Conservation (phyloP, 1,140 invertebrate genomes). For the Saccostrea cuccullata region DNA sequence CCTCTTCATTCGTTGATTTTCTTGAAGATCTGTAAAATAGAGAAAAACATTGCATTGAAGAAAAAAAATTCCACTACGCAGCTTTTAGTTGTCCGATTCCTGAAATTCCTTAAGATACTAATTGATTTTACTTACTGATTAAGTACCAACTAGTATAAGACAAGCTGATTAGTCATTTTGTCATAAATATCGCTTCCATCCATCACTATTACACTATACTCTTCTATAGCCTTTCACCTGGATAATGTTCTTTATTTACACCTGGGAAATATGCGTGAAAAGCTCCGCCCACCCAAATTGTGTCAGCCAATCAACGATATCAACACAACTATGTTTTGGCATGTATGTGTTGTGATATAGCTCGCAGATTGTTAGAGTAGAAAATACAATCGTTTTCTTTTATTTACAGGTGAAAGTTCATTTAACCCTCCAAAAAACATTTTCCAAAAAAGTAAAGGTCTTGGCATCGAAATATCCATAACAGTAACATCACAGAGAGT, state of each 20-base stretch:
- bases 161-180: constrained; percentile 35
- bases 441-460: neutral
- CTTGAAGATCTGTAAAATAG: neutral
- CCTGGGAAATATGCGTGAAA: constrained; percentile 28
- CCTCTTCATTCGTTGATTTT: neutral
- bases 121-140: constrained; percentile 34
- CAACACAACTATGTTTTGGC: neutral
- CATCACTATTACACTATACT: constrained; percentile 20
- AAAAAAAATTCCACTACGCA: neutral
- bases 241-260: constrained; percentile 30
- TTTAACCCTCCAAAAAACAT: neutral
- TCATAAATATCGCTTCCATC: constrained; percentile 12
- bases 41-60: neutral
- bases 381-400: neutral
- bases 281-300: neutral
- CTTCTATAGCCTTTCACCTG: constrained; percentile 34
- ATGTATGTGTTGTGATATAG: neutral
- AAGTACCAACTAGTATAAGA: neutral
- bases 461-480: neutral
- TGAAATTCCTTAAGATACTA: neutral
- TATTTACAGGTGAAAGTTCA: neutral
- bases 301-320: neutral
- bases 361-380: neutral
- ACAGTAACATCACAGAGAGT: neutral
- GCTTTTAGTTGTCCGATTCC: neutral